These are phyloP conservation scores for Merops nubicus DNA, from an alignment of 2,113 vertebrate genomes.

Conservation along the genomic window DNA sequence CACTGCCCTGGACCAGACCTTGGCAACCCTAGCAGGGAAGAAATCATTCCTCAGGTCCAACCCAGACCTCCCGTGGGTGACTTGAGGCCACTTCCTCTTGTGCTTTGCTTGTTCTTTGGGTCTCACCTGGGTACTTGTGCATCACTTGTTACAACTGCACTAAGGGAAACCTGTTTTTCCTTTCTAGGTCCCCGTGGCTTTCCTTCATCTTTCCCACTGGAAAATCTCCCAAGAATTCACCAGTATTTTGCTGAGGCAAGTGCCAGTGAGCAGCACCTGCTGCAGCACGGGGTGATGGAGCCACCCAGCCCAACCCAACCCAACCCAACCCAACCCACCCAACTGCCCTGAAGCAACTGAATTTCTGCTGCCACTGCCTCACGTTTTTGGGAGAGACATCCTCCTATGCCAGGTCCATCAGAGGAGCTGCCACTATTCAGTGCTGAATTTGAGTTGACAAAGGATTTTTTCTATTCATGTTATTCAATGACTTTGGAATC, in stretches of 20 bases:
- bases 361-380: not conserved
- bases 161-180: not conserved
- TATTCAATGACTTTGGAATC: not conserved
- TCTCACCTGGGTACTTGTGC: not conserved
- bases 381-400: not conserved
- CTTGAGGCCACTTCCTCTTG: not conserved
- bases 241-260: not conserved
- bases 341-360: not conserved
- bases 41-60: too few species aligned
- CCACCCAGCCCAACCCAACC: too few species aligned
- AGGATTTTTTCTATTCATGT: not conserved
- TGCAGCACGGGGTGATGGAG: not conserved
- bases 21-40: too few species aligned
- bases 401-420: not conserved
- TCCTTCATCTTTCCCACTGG: not conserved
- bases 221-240: not conserved
- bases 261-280: fast-evolving
- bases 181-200: not conserved
- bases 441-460: not conserved
- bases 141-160: not conserved
- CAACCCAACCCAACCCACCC: too few species aligned
- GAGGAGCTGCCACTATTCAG: not conserved
- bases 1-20: too few species aligned
- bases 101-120: not conserved
- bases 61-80: too few species aligned